Percentiles rank a stretch among this genome's conserved stretches.
Evolutionary conservation across 1,140 invertebrate species (phyloP).

Genomic region (Caerostris darwini): DNA sequence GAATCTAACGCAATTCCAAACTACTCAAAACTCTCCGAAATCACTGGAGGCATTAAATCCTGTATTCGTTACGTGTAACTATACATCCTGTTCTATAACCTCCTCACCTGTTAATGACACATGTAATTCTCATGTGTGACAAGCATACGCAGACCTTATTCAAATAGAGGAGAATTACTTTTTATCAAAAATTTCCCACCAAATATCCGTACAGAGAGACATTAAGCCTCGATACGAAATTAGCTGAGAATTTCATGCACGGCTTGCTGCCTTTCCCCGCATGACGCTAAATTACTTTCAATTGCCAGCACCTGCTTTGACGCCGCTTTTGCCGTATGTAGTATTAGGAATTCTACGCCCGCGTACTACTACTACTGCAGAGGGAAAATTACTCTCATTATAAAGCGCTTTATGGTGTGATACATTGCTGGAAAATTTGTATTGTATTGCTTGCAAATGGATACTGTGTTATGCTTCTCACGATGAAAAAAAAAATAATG

Average conservation of each 20-base stretch:
- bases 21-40: background rate
- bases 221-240: background rate
- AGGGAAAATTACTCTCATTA: constrained; percentile 14
- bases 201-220: background rate
- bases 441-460: background rate
- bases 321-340: background rate
- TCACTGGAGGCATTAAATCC: background rate
- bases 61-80: background rate
- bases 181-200: constrained; percentile 40
- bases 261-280: background rate
- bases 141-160: background rate
- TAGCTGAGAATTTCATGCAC: constrained; percentile 42
- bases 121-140: constrained; percentile 28
- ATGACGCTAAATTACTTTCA: background rate
- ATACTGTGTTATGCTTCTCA: background rate
- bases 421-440: background rate
- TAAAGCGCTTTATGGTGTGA: background rate
- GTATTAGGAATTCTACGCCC: constrained; percentile 22
- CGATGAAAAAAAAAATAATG: background rate
- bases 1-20: background rate
- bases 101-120: constrained; percentile 5
- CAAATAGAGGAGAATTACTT: background rate
- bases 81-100: background rate
- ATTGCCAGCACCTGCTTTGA: background rate
- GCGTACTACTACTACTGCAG: background rate